A percentile compares a stretch with the other conserved stretches of the same genome.
Conservation (phyloP, 2,113 vertebrate genomes). For the Rhodinocichla rosea region DNA sequence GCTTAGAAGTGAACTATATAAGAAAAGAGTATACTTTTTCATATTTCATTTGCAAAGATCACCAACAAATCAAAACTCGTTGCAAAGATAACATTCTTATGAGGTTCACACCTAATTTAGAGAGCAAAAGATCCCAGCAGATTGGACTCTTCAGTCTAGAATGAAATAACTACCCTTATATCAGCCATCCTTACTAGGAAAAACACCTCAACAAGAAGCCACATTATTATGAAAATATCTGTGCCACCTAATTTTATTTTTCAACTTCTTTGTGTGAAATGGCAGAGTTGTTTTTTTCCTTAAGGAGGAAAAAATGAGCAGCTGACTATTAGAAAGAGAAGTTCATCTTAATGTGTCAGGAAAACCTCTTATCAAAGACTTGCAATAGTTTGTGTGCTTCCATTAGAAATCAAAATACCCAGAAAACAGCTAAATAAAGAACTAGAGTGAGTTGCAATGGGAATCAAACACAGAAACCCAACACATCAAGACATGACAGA, state of each 20-base stretch:
- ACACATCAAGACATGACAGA: neutral
- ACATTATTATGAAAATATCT: neutral
- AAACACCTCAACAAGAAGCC: neutral
- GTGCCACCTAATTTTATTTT: neutral
- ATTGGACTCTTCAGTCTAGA: neutral
- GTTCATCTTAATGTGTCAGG: neutral
- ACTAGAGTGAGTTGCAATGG: neutral
- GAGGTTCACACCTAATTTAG: neutral
- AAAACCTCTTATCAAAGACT: neutral
- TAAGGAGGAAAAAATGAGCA: neutral
- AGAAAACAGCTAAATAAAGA: neutral
- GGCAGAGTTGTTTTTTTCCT: neutral
- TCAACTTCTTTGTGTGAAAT: neutral
- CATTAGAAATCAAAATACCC: neutral
- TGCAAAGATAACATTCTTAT: neutral
- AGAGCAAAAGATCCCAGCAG: neutral
- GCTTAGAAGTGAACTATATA: neutral
- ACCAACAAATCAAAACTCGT: neutral
- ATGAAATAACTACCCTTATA: neutral
- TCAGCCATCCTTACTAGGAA: neutral
- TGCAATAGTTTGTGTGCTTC: neutral
- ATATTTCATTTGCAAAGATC: neutral
- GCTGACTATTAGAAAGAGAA: neutral
- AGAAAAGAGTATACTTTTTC: neutral
- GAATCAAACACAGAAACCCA: neutral